A percentile compares a stretch with the other conserved stretches of the same genome.
phyloP scores from a whole-genome alignment of 2,797 vertebrate species.

The Peromyscus aztecus region DNA sequence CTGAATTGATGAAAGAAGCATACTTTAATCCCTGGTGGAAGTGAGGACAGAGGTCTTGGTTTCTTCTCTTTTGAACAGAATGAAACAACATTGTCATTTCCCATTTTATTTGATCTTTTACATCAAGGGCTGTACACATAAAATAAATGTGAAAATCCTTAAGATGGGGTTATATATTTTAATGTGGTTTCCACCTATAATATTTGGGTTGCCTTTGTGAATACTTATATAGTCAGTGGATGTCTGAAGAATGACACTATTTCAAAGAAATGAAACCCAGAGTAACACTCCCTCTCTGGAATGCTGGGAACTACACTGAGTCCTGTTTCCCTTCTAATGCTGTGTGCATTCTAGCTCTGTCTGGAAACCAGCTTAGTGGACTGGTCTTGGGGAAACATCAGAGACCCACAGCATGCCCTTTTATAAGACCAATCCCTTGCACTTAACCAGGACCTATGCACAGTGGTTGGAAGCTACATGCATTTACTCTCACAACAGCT shows the following conservation, averaged over 20 bases:
- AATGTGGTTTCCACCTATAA: constrained; percentile 82
- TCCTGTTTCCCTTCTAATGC: neutral
- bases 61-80: constrained; percentile 82
- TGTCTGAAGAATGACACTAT: constrained; percentile 50
- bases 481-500: neutral
- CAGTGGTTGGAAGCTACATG: neutral
- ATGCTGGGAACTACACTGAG: constrained; percentile 22
- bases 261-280: constrained; percentile 69
- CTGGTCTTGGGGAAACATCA: neutral
- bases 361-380: neutral
- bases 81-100: constrained; percentile 74
- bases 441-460: neutral
- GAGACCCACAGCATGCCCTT: neutral
- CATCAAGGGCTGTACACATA: constrained; percentile 73
- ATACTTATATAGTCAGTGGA: constrained; percentile 83
- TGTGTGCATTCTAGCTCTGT: neutral
- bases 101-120: constrained; percentile 80
- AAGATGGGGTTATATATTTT: constrained; percentile 72
- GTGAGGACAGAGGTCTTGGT: constrained; percentile 74
- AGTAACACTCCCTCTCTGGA: constrained; percentile 46
- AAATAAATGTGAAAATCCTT: constrained; percentile 79
- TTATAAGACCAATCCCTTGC: rapidly evolving
- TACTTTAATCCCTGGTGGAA: constrained; percentile 86
- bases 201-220: constrained; percentile 83
- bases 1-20: constrained; percentile 84